Evolutionary conservation across 2,888 invertebrate genomes (phyloP).

Genomic region (Pterobdella sp.): DNA sequence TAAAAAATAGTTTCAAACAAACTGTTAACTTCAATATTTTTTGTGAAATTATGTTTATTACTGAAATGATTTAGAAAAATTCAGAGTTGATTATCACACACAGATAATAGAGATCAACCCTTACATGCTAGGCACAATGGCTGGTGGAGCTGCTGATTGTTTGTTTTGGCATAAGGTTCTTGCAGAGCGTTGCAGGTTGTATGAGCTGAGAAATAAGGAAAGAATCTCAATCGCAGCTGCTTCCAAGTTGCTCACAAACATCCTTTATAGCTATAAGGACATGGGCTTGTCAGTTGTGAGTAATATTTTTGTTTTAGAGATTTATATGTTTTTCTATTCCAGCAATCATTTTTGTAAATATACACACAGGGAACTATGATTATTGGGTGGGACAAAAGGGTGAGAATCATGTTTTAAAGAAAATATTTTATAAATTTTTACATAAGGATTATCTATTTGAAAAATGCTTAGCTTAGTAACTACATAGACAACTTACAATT

Average conservation of each 20-base stretch:
- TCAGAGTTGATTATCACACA: no score
- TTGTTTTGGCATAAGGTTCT: conserved; percentile 96
- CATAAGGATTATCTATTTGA: no score
- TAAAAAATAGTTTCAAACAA: not conserved
- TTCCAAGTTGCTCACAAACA: conserved; percentile 95
- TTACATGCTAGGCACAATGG: conserved; percentile 87
- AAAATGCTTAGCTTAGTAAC: no score
- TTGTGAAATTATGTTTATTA: no score
- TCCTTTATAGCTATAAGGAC: conserved; percentile 95
- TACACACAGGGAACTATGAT: conserved; percentile 47
- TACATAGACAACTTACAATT: no score
- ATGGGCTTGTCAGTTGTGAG: conserved; percentile 78
- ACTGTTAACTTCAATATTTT: not conserved
- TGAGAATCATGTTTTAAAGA: conserved; percentile 31
- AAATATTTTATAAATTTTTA: no score
- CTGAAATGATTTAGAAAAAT: no score
- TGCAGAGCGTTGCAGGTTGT: conserved; percentile 83
- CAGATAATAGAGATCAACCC: conserved; percentile 81
- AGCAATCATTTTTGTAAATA: conserved; percentile 15
- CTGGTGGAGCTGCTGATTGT: conserved; percentile 98
- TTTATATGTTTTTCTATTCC: conserved; percentile 6
- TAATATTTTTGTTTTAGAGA: not conserved
- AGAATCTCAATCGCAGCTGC: conserved; percentile 96
- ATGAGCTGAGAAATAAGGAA: conserved; percentile 88
- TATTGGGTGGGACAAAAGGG: conserved; percentile 55